These are phyloP conservation scores for Lycopodina hypogea DNA, from an alignment of 37 sponge, comb jelly and placozoan species.

Conservation along the genomic window DNA sequence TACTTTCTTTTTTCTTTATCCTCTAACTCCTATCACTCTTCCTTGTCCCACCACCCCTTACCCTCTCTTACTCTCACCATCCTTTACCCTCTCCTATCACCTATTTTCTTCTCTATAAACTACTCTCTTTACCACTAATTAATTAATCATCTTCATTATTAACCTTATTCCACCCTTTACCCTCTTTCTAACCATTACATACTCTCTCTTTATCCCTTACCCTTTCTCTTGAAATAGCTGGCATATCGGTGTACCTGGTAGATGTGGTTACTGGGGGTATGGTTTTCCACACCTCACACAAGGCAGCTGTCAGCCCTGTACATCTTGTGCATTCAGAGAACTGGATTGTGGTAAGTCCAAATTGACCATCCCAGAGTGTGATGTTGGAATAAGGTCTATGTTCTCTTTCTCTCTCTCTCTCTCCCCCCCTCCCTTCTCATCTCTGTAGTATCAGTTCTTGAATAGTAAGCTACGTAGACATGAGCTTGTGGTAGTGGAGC, in stretches of 20 bases:
- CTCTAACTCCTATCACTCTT: no score
- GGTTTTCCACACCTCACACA: constrained; percentile 73
- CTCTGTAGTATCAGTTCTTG: constrained; percentile 59
- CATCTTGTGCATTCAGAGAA: constrained; percentile 83
- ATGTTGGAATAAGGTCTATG: neutral
- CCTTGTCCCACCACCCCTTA: no score
- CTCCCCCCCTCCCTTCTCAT: constrained; percentile 16
- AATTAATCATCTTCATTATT: no score
- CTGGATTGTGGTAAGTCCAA: constrained; percentile 80
- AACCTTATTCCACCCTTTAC: no score
- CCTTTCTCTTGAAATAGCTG: neutral
- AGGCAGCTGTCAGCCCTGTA: constrained; percentile 72
- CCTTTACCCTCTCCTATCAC: no score
- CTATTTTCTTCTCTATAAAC: no score
- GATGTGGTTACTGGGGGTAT: constrained; percentile 85
- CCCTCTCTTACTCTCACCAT: no score
- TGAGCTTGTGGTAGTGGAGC: constrained; percentile 76
- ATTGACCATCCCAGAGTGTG: neutral
- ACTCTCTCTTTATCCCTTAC: no score
- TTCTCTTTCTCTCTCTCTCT: constrained; percentile 7
- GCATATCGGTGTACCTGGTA: constrained; percentile 61
- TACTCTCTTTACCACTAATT: no score
- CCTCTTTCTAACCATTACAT: no score
- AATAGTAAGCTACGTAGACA: constrained; percentile 59
- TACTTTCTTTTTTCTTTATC: no score